Percentiles rank a stretch among this genome's conserved stretches.
These are phyloP conservation scores for Ectobius pallidus DNA, from an alignment of 2,888 invertebrate species.

Conservation along the genomic window DNA sequence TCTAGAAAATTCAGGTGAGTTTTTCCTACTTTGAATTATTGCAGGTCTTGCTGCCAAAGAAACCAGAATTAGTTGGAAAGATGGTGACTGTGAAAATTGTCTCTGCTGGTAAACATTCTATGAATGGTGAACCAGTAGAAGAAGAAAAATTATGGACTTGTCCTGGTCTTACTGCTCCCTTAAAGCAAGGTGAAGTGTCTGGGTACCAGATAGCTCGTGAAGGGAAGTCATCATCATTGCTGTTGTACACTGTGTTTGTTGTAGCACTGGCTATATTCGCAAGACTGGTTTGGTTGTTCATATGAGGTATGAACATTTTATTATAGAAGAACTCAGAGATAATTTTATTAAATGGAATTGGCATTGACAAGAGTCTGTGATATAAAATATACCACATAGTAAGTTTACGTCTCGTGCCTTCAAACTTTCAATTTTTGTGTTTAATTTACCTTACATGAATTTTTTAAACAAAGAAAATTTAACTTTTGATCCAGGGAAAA, in stretches of 20 bases:
- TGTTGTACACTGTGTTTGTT: constrained; percentile 51
- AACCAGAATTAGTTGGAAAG: constrained; percentile 79
- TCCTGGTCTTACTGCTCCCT: not conserved
- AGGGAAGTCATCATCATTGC: constrained; percentile 36
- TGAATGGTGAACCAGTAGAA: constrained; percentile 69
- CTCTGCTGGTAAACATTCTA: constrained; percentile 75
- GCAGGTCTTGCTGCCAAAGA: constrained; percentile 82
- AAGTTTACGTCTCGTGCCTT: too few relatives aligned
- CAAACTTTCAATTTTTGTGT: too few relatives aligned
- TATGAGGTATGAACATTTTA: too few relatives aligned
- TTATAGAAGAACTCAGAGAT: not conserved
- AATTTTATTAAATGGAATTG: not conserved
- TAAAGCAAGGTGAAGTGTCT: not conserved
- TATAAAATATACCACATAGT: too few relatives aligned
- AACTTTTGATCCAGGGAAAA: too few relatives aligned
- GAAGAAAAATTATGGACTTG: not conserved
- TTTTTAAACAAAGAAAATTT: too few relatives aligned
- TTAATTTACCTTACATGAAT: too few relatives aligned
- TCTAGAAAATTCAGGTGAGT: too few relatives aligned
- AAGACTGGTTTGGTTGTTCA: constrained; percentile 50
- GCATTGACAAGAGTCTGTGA: too few relatives aligned
- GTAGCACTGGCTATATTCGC: constrained; percentile 50
- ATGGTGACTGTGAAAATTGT: constrained; percentile 78
- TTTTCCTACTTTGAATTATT: too few relatives aligned
- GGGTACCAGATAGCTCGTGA: not conserved